Conservation (phyloP, 2,113 vertebrate genomes). For the Candoia aspera region DNA sequence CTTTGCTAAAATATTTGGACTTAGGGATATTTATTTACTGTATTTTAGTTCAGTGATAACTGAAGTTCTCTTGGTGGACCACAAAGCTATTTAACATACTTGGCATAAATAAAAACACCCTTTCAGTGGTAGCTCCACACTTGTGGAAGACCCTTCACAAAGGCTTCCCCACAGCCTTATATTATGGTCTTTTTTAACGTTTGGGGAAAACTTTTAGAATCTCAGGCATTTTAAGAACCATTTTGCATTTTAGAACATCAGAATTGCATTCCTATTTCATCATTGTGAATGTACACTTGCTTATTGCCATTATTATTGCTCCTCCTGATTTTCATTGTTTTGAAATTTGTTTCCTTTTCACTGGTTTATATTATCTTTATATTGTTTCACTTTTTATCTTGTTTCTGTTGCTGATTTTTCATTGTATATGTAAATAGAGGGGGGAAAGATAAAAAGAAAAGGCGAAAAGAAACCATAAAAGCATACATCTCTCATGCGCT, state of each 20-base stretch:
- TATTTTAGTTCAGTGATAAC: neutral
- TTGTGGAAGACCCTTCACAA: neutral
- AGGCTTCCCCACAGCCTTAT: neutral
- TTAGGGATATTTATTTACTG: neutral
- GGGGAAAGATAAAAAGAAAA: neutral
- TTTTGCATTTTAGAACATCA: neutral
- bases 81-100: neutral
- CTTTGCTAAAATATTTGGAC: neutral
- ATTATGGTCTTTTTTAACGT: neutral
- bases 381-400: neutral
- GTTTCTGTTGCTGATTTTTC: neutral
- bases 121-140: neutral
- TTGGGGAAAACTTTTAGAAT: neutral
- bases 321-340: neutral
- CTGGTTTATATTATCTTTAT: neutral
- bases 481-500: neutral
- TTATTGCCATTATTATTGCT: neutral
- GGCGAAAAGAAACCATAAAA: neutral
- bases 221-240: neutral
- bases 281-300: neutral
- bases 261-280: neutral
- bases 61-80: neutral
- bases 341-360: neutral
- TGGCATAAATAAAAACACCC: neutral
- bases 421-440: too few relatives aligned